phyloP scores from a whole-genome alignment of 2,888 invertebrate species.

The Gymnocheta viridis region DNA sequence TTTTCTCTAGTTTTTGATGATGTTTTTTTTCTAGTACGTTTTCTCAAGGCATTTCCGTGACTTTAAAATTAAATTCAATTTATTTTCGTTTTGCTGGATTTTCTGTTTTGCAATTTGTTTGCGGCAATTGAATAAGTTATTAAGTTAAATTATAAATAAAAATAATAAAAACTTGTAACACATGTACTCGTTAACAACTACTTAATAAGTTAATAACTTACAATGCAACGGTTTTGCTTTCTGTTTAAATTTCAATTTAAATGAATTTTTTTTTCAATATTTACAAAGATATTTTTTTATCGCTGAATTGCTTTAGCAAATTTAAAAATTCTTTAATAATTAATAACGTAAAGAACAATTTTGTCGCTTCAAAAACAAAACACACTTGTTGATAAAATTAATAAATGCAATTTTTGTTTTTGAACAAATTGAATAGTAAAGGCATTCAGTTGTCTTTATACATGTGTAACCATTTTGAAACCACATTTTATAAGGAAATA shows the following conservation, averaged over 20 bases:
- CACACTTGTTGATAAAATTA: background rate
- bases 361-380: background rate
- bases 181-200: background rate
- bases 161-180: background rate
- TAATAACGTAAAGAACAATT: background rate
- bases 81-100: constrained; percentile 25
- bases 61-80: constrained; percentile 47
- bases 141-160: constrained; percentile 11
- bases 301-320: background rate
- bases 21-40: constrained; percentile 13
- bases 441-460: background rate
- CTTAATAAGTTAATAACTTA: background rate
- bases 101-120: constrained; percentile 5
- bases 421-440: background rate
- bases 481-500: too few species aligned
- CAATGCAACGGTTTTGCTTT: background rate
- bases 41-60: constrained; percentile 66
- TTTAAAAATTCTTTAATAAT: constrained; percentile 3
- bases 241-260: background rate
- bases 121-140: constrained; percentile 23
- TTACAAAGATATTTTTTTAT: background rate
- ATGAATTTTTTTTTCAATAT: constrained; percentile 16
- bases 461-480: background rate
- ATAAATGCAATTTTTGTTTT: background rate
- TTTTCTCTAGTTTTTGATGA: constrained; percentile 5